phyloP scores from a whole-genome alignment of 2,113 vertebrate genomes.

The Pluvianellus socialis region DNA sequence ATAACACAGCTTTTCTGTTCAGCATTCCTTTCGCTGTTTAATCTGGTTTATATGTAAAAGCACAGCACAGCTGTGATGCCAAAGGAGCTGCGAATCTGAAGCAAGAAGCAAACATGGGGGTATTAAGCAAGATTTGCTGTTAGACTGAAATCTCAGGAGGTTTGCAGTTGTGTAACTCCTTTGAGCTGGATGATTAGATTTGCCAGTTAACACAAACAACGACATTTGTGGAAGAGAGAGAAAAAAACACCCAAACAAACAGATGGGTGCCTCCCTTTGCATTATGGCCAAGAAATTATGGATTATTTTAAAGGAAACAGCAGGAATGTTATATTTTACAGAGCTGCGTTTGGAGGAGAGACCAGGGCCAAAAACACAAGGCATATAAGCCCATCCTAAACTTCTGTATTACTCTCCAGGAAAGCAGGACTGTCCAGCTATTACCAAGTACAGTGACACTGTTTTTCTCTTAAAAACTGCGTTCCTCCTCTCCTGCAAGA shows the following conservation, averaged over 20 bases:
- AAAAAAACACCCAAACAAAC: not conserved
- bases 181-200: not conserved
- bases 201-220: conserved; percentile 34
- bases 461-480: conserved; percentile 24
- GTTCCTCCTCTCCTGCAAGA: not conserved
- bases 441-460: not conserved
- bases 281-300: not conserved
- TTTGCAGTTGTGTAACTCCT: conserved; percentile 28
- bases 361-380: not conserved
- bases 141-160: not conserved
- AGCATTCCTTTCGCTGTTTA: conserved; percentile 28
- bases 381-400: not conserved
- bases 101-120: not conserved
- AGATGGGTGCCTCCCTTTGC: conserved; percentile 10
- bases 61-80: not conserved
- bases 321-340: not conserved
- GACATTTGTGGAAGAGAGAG: not conserved
- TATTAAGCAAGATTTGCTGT: conserved; percentile 37
- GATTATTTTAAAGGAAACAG: conserved; percentile 1
- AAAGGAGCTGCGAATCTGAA: conserved; percentile 17
- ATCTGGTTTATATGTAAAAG: conserved; percentile 19
- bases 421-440: not conserved
- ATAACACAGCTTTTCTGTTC: not conserved
- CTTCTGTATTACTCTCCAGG: not conserved
- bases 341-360: not conserved